Conservation (phyloP, 2,888 invertebrate genomes). For the Athalia circularis region DNA sequence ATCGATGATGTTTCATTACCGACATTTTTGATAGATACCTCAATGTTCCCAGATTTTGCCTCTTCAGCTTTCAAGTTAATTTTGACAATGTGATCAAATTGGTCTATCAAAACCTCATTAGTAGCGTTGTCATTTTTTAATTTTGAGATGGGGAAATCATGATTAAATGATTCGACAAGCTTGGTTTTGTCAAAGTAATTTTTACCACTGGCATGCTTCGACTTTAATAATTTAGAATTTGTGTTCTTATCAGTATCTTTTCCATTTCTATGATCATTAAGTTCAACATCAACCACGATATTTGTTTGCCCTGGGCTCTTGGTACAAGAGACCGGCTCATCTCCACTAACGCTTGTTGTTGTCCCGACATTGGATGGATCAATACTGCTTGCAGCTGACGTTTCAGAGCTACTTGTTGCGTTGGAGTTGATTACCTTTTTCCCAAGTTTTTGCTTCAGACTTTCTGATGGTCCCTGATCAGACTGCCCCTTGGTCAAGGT, state of each 20-base stretch:
- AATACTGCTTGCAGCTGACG: conserved; percentile 16
- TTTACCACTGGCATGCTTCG: background rate
- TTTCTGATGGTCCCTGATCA: conserved; percentile 10
- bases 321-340: background rate
- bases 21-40: background rate
- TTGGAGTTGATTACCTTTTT: conserved; percentile 18
- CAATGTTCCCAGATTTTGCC: background rate
- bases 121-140: background rate
- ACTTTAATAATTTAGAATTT: background rate
- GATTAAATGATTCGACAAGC: conserved; percentile 1
- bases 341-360: background rate
- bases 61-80: background rate
- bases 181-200: background rate
- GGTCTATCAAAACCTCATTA: conserved; percentile 14
- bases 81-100: conserved; percentile 1
- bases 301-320: background rate
- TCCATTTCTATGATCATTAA: background rate
- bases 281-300: background rate
- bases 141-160: conserved; percentile 19
- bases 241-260: background rate
- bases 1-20: conserved; percentile 12
- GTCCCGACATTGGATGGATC: conserved; percentile 16
- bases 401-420: conserved; percentile 23
- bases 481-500: background rate
- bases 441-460: background rate